Percentiles rank a stretch among this genome's conserved stretches.
These are phyloP conservation scores for Pygoscelis antarcticus DNA, from an alignment of 2,113 vertebrate genomes.

Conservation along the genomic window DNA sequence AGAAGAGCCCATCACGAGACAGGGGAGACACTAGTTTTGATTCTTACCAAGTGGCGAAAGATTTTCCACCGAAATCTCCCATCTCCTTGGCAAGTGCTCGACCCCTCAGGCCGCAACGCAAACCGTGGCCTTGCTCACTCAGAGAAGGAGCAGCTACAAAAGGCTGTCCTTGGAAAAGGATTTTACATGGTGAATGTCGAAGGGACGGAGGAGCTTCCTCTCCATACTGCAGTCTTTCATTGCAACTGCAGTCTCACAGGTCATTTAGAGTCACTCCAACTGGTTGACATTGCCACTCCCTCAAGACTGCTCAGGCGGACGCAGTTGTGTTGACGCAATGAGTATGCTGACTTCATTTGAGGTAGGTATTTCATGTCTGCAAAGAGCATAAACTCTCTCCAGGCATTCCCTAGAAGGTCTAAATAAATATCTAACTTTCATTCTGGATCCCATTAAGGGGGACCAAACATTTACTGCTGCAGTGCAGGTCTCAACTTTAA, in stretches of 20 bases:
- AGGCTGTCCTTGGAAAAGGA: background rate
- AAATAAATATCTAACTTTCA: background rate
- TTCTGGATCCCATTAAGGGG: background rate
- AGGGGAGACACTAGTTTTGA: background rate
- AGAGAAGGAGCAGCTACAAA: background rate
- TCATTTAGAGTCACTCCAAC: background rate
- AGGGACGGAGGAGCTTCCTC: background rate
- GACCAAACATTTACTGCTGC: background rate
- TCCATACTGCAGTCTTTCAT: background rate
- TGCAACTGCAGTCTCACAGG: background rate
- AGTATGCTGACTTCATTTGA: background rate
- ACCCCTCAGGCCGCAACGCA: background rate
- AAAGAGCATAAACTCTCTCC: background rate
- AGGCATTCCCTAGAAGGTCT: background rate
- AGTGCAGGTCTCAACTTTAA: background rate
- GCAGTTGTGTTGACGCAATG: background rate
- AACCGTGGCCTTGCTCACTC: background rate
- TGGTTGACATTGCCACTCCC: background rate
- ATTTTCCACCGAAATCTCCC: background rate
- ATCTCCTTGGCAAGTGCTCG: background rate
- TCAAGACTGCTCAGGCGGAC: background rate
- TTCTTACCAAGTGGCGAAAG: background rate
- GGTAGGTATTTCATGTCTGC: background rate
- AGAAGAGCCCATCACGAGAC: accelerated
- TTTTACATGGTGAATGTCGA: accelerated